Evolutionary conservation across 2,888 invertebrate genomes (phyloP).

Genomic region (Monochamus alternatus): DNA sequence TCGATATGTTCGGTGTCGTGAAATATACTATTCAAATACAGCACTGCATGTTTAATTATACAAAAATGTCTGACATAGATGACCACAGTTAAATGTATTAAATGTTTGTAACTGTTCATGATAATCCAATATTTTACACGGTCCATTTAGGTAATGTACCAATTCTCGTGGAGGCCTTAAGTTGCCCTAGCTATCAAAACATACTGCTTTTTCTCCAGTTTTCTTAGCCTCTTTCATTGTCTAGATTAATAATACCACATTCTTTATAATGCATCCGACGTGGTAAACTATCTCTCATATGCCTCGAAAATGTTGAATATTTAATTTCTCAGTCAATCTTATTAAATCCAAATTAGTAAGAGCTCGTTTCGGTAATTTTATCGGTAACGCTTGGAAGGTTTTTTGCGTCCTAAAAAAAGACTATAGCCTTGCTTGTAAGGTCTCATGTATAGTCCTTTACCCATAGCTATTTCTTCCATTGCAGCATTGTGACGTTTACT

Average conservation of each 20-base stretch:
- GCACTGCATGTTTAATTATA: too few relatives aligned
- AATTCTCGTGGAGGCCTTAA: too few relatives aligned
- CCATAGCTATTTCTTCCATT: constrained; percentile 66
- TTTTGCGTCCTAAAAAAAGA: background rate
- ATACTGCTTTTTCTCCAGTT: constrained; percentile 38
- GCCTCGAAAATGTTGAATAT: constrained; percentile 48
- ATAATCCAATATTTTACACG: too few relatives aligned
- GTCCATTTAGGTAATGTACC: too few relatives aligned
- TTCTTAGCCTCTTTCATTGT: constrained; percentile 20
- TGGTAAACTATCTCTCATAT: constrained; percentile 52
- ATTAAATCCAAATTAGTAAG: background rate
- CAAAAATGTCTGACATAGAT: too few relatives aligned
- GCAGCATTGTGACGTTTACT: constrained; percentile 62
- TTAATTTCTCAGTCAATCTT: constrained; percentile 30
- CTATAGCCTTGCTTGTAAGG: constrained; percentile 41
- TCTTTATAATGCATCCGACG: constrained; percentile 11
- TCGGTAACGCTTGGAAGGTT: constrained; percentile 2
- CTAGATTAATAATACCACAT: constrained; percentile 43
- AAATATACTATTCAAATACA: too few relatives aligned
- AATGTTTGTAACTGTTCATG: too few relatives aligned
- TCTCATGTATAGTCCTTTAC: constrained; percentile 52
- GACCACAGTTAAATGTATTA: too few relatives aligned
- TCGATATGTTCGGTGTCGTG: too few relatives aligned
- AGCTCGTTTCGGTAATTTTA: background rate
- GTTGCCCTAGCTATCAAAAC: constrained; percentile 6